Percentiles rank a stretch among this genome's conserved stretches.
These are phyloP conservation scores for Megalops cyprinoides DNA, from an alignment of 2,797 vertebrate species.

Conservation along the genomic window DNA sequence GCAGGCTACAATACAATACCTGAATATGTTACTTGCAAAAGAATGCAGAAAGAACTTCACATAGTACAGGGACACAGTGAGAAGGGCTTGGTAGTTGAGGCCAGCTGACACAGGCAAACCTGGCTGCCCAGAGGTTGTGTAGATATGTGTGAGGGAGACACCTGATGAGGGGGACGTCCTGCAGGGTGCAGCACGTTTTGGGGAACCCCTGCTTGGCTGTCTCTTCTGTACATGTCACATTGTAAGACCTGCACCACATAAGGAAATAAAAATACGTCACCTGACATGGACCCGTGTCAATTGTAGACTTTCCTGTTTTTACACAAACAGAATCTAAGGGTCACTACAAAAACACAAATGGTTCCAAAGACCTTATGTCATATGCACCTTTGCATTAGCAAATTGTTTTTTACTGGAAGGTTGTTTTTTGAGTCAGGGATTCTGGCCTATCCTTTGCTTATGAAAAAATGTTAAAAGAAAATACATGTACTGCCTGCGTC, in stretches of 20 bases:
- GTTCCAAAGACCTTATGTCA: too few species aligned
- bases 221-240: slow-evolving; percentile 85
- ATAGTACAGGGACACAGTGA: background rate
- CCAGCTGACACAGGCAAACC: slow-evolving; percentile 31
- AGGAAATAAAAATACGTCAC: background rate
- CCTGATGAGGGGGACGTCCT: slow-evolving; percentile 92
- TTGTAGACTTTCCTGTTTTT: background rate
- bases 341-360: too few species aligned
- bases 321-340: background rate
- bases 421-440: too few species aligned
- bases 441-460: too few species aligned
- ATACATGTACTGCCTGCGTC: too few species aligned
- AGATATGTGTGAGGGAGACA: slow-evolving; percentile 46
- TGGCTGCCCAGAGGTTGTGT: too few species aligned
- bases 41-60: background rate
- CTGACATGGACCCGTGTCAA: background rate
- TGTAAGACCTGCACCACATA: slow-evolving; percentile 79
- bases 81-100: background rate
- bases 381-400: too few species aligned
- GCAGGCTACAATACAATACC: too few species aligned
- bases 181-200: slow-evolving; percentile 89
- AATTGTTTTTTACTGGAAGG: too few species aligned
- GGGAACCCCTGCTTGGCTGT: slow-evolving; percentile 82
- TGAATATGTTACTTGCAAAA: too few species aligned
- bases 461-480: too few species aligned